Evolutionary conservation across 2,888 invertebrate genomes (phyloP), one percentile per base, ranked within the genome.

Genomic region (Serrognathus titanus): DNA sequence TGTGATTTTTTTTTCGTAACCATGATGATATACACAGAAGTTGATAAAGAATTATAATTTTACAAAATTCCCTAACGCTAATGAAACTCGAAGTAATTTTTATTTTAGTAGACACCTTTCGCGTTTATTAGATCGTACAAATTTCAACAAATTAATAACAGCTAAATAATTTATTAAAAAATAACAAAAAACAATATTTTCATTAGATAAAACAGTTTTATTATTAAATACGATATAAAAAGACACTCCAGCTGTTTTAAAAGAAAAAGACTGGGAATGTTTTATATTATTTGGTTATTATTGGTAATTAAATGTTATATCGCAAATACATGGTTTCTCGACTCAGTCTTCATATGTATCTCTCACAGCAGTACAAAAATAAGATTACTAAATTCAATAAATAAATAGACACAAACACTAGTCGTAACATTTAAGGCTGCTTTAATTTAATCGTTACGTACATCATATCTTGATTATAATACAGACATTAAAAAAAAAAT

Each of bases 61-160:
- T 39, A 35, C 55, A 39, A 43, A 53, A 51, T 41, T 37, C 12
- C 41, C 46, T 16, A 43, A 24, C 43, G 48, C 39, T 48, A 57
- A 56, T 38, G 16, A 48, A 48, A 51, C 20, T 43, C 48, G 43
- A 56, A 37, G 47, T 41, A 49, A 13, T 48, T 35, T n/a, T 45
- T 12, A 38, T 11, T 49, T 43, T 43, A 54, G 43, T 49, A 49
- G 40, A 43, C 12, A 6, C 16, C 3, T 48, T 38, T 16, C 16
- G 48, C 38, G 16, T 49, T 43, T 16, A 43, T 48, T 38, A 46
- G 24, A 51, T 31, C 38, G 38, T 52, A 54, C 45, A 55, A 55
- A 55, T 55, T 55, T 50, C 45, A 60, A 62, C 60, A 60, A 62
- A 58, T 60, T 35, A 58, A 59, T 62, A 62, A 62, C 62, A 55